These are phyloP conservation scores for Agrochola circellaris DNA, from an alignment of 2,888 invertebrate species.

Conservation along the genomic window DNA sequence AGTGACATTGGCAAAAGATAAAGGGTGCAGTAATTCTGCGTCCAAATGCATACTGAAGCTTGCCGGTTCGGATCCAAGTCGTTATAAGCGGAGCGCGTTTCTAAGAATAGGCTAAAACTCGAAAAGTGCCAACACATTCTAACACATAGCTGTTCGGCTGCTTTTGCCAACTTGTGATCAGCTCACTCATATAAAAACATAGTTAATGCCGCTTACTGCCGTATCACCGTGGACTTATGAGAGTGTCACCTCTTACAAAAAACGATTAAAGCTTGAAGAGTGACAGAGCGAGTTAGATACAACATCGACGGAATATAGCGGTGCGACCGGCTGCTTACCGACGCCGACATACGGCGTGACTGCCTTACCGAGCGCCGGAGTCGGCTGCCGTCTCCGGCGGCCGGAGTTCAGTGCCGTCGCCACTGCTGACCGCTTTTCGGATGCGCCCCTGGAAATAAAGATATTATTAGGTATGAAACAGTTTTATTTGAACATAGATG, in stretches of 20 bases:
- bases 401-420: conserved; percentile 85
- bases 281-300: conserved; percentile 41
- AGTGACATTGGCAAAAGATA: neutral
- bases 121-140: neutral
- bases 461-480: neutral
- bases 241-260: neutral
- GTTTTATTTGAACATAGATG: too few relatives aligned
- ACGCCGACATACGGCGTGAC: conserved; percentile 88
- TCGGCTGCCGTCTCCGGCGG: conserved; percentile 84
- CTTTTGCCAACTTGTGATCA: neutral
- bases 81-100: neutral
- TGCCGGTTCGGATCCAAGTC: neutral
- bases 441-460: conserved; percentile 68
- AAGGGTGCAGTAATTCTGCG: neutral
- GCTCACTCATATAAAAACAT: neutral
- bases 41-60: neutral
- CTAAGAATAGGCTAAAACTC: neutral
- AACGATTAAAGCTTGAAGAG: conserved; percentile 34
- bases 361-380: conserved; percentile 88
- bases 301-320: conserved; percentile 65
- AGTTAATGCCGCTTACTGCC: neutral
- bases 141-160: neutral
- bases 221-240: neutral
- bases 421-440: conserved; percentile 85
- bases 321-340: conserved; percentile 82